Evolutionary conservation across 2,888 invertebrate species (phyloP).

Genomic region (Macroteleia sp.): DNA sequence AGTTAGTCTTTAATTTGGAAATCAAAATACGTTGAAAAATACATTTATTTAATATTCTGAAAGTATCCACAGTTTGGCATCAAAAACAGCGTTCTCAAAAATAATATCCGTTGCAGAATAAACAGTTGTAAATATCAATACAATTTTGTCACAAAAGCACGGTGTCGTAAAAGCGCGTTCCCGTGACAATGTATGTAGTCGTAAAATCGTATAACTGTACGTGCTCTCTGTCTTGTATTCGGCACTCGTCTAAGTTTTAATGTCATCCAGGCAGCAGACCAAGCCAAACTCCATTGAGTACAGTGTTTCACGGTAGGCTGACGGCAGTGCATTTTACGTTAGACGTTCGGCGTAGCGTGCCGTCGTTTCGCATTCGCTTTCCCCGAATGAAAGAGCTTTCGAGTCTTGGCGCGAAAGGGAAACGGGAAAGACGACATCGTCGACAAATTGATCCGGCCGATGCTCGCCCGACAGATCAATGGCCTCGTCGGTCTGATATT

Average conservation of each 20-base stretch:
- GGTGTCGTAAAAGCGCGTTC: slow-evolving; percentile 28
- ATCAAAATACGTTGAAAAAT: too few species aligned
- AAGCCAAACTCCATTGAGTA: slow-evolving; percentile 68
- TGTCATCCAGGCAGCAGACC: slow-evolving; percentile 40
- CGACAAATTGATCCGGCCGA: slow-evolving; percentile 47
- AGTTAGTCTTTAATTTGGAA: too few species aligned
- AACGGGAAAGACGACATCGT: slow-evolving; percentile 37
- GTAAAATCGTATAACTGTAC: slow-evolving; percentile 39
- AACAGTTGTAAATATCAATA: slow-evolving; percentile 28
- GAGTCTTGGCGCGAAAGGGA: slow-evolving; percentile 46
- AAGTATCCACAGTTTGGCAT: too few species aligned
- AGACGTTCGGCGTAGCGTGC: slow-evolving; percentile 64
- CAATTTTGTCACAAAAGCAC: slow-evolving; percentile 24
- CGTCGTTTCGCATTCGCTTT: slow-evolving; percentile 59
- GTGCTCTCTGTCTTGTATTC: slow-evolving; percentile 7
- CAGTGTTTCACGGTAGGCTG: slow-evolving; percentile 78
- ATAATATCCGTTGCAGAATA: background rate
- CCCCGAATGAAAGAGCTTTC: slow-evolving; percentile 19
- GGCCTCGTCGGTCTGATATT: slow-evolving; percentile 28
- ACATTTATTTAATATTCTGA: too few species aligned
- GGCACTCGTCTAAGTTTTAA: slow-evolving; percentile 23
- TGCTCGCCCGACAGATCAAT: slow-evolving; percentile 34
- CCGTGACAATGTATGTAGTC: slow-evolving; percentile 35
- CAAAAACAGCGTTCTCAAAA: background rate
- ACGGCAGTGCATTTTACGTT: slow-evolving; percentile 72